These are phyloP conservation scores for Allygus modestus DNA, from an alignment of 2,888 invertebrate genomes.

Conservation along the genomic window DNA sequence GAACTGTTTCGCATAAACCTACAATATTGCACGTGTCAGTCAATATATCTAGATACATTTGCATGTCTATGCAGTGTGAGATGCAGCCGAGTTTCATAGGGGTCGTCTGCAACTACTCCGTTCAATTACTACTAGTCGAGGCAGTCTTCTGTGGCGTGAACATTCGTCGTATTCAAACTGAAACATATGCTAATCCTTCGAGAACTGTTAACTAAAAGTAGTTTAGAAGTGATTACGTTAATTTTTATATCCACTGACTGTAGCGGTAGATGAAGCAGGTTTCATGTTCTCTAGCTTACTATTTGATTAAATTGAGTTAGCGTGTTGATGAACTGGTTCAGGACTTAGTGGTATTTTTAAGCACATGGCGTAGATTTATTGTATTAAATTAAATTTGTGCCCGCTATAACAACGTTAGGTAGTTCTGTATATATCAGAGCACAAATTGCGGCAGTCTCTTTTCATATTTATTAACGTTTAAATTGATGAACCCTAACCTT, in stretches of 20 bases:
- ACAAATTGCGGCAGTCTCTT: no score
- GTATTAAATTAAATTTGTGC: no score
- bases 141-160: neutral
- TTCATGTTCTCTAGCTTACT: no score
- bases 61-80: neutral
- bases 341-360: no score
- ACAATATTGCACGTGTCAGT: conserved; percentile 11
- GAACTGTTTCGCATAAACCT: conserved; percentile 21
- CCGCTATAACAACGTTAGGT: no score
- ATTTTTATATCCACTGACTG: neutral
- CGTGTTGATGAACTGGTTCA: no score
- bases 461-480: no score
- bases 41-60: neutral
- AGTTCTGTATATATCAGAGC: no score
- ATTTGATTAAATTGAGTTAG: no score
- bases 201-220: neutral
- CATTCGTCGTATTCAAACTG: neutral
- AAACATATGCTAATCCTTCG: conserved; percentile 7
- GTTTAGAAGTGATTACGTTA: conserved; percentile 22
- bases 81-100: neutral
- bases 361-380: no score
- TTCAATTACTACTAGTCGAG: neutral
- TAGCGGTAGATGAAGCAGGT: no score
- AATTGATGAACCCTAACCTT: no score
- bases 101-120: neutral